Percentiles rank a stretch among this genome's conserved stretches.
phyloP scores from a whole-genome alignment of 2,888 invertebrate species.

The Ceraclea dissimilis region DNA sequence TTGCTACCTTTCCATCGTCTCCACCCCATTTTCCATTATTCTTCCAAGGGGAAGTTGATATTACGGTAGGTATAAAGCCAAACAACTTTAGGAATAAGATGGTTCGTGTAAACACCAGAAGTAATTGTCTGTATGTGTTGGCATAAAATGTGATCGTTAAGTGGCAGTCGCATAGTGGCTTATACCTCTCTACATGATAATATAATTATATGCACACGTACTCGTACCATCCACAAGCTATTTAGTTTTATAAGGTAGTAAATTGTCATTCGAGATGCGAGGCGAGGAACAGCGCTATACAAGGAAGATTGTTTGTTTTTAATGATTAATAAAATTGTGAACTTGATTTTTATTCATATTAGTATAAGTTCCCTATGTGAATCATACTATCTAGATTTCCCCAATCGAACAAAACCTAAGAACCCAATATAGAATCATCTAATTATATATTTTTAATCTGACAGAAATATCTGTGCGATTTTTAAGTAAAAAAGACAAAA shows the following conservation, averaged over 20 bases:
- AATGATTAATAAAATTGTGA: constrained; percentile 20
- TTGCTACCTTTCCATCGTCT: too few relatives aligned
- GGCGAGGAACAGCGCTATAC: background rate
- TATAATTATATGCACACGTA: background rate
- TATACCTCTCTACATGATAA: background rate
- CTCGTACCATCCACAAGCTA: constrained; percentile 4
- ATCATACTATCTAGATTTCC: too few relatives aligned
- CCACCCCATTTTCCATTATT: too few relatives aligned
- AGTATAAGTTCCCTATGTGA: background rate
- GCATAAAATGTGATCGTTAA: constrained; percentile 20
- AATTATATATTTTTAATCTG: too few relatives aligned
- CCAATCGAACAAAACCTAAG: too few relatives aligned
- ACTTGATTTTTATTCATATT: constrained; percentile 8
- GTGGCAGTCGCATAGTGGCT: background rate
- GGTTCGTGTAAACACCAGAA: constrained; percentile 17
- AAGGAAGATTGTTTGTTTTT: constrained; percentile 5
- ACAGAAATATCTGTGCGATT: too few relatives aligned
- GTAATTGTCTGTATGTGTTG: constrained; percentile 17
- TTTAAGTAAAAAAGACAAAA: too few relatives aligned
- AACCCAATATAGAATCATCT: too few relatives aligned
- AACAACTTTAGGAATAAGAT: constrained; percentile 16
- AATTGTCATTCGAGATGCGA: constrained; percentile 20
- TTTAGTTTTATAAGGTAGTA: constrained; percentile 21
- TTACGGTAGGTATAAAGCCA: constrained; percentile 7
- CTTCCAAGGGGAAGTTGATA: too few relatives aligned